Percentiles rank a stretch among this genome's conserved stretches.
These are phyloP conservation scores for Apis laboriosa DNA, from an alignment of 1,140 invertebrate species.

Conservation along the genomic window DNA sequence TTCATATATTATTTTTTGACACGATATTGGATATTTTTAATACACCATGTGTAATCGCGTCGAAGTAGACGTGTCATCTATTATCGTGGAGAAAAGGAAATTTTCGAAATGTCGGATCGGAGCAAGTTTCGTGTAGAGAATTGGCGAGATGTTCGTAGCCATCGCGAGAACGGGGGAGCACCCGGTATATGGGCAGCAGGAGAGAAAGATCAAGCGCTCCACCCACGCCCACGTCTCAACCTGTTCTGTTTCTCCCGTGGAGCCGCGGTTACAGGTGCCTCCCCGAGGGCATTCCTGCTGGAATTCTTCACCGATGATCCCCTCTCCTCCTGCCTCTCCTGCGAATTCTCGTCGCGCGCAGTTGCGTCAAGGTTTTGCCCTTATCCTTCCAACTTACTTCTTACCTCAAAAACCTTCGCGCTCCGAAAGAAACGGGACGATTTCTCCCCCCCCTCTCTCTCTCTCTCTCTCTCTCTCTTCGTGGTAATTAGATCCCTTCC, in stretches of 20 bases:
- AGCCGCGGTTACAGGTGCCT: constrained; percentile 78
- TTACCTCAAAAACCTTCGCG: too few relatives aligned
- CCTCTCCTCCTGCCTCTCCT: constrained; percentile 46
- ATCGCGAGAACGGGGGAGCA: constrained; percentile 24
- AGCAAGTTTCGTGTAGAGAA: too few relatives aligned
- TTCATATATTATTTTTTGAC: too few relatives aligned
- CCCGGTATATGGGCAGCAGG: constrained; percentile 58
- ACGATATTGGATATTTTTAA: too few relatives aligned
- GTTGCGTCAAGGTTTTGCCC: constrained; percentile 13
- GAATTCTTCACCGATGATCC: constrained; percentile 68
- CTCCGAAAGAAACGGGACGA: constrained; percentile 35
- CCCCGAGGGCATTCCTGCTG: constrained; percentile 75
- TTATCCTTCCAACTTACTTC: not conserved
- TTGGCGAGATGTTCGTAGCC: constrained; percentile 49
- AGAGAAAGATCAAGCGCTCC: constrained; percentile 77
- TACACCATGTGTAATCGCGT: too few relatives aligned
- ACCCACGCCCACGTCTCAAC: constrained; percentile 78
- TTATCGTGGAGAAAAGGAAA: too few relatives aligned
- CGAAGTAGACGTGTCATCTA: too few relatives aligned
- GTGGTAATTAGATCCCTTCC: too few relatives aligned
- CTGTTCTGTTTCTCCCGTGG: constrained; percentile 76
- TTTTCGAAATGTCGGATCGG: too few relatives aligned
- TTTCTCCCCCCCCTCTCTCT: not conserved
- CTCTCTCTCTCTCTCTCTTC: not conserved
- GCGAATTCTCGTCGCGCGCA: constrained; percentile 34